Evolutionary conservation across 1,140 invertebrate species (phyloP).

Genomic region (Lordiphosa clarofinis): DNA sequence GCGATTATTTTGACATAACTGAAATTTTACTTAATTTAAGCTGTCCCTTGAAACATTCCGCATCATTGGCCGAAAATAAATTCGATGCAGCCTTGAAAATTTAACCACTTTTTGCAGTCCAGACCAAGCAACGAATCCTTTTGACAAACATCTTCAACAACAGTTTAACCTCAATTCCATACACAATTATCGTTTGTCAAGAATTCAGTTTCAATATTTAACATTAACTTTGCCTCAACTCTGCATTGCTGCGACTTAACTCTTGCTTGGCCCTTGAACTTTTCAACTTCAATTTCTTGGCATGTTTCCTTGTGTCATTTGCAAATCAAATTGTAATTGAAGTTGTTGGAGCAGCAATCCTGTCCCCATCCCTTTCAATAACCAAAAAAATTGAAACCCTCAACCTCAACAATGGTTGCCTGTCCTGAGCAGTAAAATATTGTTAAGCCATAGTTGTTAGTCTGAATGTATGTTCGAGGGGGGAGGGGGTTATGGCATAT

Average conservation of each 20-base stretch:
- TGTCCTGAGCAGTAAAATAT: conserved; percentile 41
- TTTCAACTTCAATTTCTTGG: conserved; percentile 53
- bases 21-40: no score
- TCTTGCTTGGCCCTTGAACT: conserved; percentile 24
- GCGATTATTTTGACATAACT: no score
- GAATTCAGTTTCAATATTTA: no score
- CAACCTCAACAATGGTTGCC: conserved; percentile 26
- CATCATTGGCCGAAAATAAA: no score
- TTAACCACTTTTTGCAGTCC: no score
- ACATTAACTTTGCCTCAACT: no score
- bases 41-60: no score
- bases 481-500: conserved; percentile 30
- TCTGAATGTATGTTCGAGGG: conserved; percentile 9
- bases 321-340: conserved; percentile 75
- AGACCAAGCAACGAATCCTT: no score
- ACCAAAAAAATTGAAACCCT: neutral
- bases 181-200: no score
- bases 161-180: no score
- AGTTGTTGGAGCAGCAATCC: conserved; percentile 36
- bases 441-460: conserved; percentile 18
- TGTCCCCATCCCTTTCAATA: neutral
- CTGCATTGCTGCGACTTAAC: conserved; percentile 6
- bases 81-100: no score
- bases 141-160: no score
- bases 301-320: conserved; percentile 59